Percentiles rank a stretch among this genome's conserved stretches.
Evolutionary conservation across 2,888 invertebrate genomes (phyloP).

Genomic region (Calameuta idolon): DNA sequence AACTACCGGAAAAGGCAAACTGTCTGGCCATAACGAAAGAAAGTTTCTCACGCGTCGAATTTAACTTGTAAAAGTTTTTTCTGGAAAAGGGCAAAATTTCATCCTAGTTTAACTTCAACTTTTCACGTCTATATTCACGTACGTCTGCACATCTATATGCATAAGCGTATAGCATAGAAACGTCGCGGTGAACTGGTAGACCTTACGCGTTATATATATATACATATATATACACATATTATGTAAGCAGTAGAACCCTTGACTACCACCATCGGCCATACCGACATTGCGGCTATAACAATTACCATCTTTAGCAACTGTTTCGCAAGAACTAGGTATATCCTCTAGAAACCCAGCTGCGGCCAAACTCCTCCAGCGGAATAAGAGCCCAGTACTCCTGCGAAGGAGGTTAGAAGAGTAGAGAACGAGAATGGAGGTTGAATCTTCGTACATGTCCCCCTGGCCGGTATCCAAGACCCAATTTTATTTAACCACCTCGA

Average conservation of each 20-base stretch:
- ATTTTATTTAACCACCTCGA: slow-evolving; percentile 20
- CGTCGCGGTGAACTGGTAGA: not conserved
- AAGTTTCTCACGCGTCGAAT: not conserved
- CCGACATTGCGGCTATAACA: not conserved
- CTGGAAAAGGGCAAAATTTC: not conserved
- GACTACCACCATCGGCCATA: not conserved
- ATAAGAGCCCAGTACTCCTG: not conserved
- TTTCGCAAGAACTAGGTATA: not conserved
- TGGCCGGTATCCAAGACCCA: slow-evolving; percentile 22
- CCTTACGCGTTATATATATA: too few relatives aligned
- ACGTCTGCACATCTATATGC: not conserved
- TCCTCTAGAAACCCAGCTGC: not conserved
- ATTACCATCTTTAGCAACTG: not conserved
- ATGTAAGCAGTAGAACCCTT: not conserved
- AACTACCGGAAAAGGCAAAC: not conserved
- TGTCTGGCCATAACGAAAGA: not conserved
- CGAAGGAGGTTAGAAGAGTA: not conserved
- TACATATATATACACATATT: not conserved
- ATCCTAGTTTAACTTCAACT: not conserved
- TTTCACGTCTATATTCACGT: not conserved
- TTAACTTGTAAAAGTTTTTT: not conserved
- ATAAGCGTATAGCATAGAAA: not conserved
- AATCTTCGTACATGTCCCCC: not conserved
- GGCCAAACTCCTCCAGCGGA: not conserved
- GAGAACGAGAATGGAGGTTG: not conserved